phyloP scores from a whole-genome alignment of 1,140 invertebrate genomes.

The Sweltsa coloradensis region DNA sequence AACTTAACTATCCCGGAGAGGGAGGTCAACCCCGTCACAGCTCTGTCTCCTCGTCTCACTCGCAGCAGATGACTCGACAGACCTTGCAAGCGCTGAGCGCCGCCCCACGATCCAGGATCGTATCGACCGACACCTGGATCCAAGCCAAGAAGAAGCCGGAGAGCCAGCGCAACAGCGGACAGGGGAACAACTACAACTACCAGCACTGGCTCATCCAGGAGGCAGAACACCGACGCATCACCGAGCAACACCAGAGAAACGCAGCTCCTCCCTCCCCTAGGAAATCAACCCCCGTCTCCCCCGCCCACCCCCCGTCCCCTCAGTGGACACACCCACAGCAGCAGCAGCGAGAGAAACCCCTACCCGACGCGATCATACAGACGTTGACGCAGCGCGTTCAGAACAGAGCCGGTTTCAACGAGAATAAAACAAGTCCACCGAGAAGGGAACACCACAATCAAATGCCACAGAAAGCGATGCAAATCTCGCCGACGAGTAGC shows the following conservation, averaged over 20 bases:
- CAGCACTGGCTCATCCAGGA: conserved; percentile 87
- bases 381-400: conserved; percentile 57
- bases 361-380: conserved; percentile 58
- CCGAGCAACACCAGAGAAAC: conserved; percentile 47
- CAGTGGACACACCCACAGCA: conserved; percentile 17
- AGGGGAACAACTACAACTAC: conserved; percentile 49
- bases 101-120: conserved; percentile 56
- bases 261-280: conserved; percentile 21
- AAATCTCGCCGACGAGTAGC: too few relatives aligned
- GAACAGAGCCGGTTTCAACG: conserved; percentile 35
- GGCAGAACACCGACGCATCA: conserved; percentile 74
- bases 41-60: background rate
- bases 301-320: conserved; percentile 6
- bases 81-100: conserved; percentile 66
- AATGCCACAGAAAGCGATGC: too few relatives aligned
- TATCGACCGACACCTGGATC: conserved; percentile 55
- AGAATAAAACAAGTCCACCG: too few relatives aligned
- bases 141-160: conserved; percentile 52
- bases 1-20: conserved; percentile 35
- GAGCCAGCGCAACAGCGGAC: conserved; percentile 27
- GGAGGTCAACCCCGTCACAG: conserved; percentile 17
- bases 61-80: conserved; percentile 55
- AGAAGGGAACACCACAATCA: too few relatives aligned
- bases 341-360: conserved; percentile 35
- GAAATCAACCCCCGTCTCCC: conserved; percentile 5